A percentile compares a stretch with the other conserved stretches of the same genome.
Evolutionary conservation across 2,888 invertebrate genomes (phyloP).

Genomic region (Gymnocheta viridis): DNA sequence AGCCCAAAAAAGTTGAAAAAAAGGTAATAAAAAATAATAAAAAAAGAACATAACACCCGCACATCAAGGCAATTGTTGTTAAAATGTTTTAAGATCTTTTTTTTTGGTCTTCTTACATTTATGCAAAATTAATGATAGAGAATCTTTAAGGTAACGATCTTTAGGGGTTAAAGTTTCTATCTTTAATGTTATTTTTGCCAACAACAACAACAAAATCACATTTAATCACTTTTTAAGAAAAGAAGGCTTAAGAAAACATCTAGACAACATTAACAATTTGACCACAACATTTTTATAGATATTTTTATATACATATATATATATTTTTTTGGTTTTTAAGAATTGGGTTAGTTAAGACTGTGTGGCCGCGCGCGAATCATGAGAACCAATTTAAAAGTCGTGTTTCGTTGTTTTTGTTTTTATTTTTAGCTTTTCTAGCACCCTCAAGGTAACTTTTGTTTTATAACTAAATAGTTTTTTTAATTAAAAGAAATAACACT

Average conservation of each 20-base stretch:
- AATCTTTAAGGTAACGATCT: constrained; percentile 63
- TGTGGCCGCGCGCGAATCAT: constrained; percentile 51
- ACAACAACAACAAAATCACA: constrained; percentile 35
- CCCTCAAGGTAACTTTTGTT: constrained; percentile 40
- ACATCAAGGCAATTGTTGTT: constrained; percentile 49
- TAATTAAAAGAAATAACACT: constrained; percentile 45
- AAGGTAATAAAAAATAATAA: constrained; percentile 16
- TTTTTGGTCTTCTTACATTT: constrained; percentile 58
- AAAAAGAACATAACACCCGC: constrained; percentile 64
- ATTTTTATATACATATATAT: too few relatives aligned
- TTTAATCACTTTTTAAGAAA: constrained; percentile 57
- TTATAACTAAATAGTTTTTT: neutral
- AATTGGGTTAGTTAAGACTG: constrained; percentile 53
- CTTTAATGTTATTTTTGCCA: constrained; percentile 39
- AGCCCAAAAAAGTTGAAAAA: constrained; percentile 19
- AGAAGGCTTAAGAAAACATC: constrained; percentile 23
- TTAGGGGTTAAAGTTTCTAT: constrained; percentile 63
- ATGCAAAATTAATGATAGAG: constrained; percentile 69
- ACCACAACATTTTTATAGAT: constrained; percentile 39
- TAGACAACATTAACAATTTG: constrained; percentile 41
- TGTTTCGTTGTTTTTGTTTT: neutral
- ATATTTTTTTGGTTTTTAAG: constrained; percentile 7
- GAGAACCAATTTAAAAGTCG: constrained; percentile 57
- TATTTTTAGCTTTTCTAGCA: neutral
- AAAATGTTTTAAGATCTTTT: constrained; percentile 41